Evolutionary conservation across 1,140 invertebrate genomes (phyloP).

Genomic region (Dufourea novaeangliae): DNA sequence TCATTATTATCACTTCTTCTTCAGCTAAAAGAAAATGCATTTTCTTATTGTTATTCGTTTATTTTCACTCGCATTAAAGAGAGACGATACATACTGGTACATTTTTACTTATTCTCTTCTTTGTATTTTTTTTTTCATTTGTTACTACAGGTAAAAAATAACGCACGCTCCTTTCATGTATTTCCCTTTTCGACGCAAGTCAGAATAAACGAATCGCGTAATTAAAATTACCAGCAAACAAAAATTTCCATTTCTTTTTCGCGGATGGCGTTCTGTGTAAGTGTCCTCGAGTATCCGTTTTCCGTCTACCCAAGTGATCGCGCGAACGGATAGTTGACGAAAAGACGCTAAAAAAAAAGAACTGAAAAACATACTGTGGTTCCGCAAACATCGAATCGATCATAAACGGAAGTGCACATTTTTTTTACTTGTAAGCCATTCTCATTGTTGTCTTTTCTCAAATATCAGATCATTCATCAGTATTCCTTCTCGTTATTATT

Average conservation of each 20-base stretch:
- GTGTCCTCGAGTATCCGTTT: slow-evolving; percentile 40
- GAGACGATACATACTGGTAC: neutral
- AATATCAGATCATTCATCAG: slow-evolving; percentile 54
- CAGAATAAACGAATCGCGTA: neutral
- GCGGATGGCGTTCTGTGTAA: slow-evolving; percentile 16
- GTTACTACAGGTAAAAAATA: slow-evolving; percentile 33
- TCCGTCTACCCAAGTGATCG: slow-evolving; percentile 51
- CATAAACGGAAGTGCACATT: slow-evolving; percentile 68
- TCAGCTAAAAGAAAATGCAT: neutral
- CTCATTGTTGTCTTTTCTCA: slow-evolving; percentile 40
- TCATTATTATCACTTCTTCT: neutral
- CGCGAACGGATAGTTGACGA: slow-evolving; percentile 19
- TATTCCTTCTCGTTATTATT: slow-evolving; percentile 43
- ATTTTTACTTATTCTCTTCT: neutral
- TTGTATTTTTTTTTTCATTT: neutral
- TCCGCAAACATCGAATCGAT: slow-evolving; percentile 1
- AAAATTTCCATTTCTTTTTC: slow-evolving; percentile 31
- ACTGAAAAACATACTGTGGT: slow-evolving; percentile 5
- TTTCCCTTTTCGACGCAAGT: slow-evolving; percentile 8
- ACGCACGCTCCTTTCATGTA: neutral
- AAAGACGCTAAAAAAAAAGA: neutral
- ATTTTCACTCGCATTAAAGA: slow-evolving; percentile 3
- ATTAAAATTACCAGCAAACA: slow-evolving; percentile 40
- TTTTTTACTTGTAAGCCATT: slow-evolving; percentile 65
- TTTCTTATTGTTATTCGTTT: neutral